Evolutionary conservation across 2,888 invertebrate genomes (phyloP).

Genomic region (Eurytoma californica): DNA sequence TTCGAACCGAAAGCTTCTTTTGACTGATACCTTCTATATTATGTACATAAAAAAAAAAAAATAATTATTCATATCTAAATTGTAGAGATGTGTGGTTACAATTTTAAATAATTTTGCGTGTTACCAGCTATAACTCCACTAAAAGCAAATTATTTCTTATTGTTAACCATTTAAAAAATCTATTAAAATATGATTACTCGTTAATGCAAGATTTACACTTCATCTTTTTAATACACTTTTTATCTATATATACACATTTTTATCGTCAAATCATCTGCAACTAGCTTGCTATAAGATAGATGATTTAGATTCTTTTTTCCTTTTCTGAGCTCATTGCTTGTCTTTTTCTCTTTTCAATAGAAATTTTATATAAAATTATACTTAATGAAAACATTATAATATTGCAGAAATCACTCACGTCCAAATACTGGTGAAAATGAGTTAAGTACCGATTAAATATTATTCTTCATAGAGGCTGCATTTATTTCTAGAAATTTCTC

Average conservation of each 20-base stretch:
- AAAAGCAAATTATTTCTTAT: too few relatives aligned
- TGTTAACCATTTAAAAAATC: too few relatives aligned
- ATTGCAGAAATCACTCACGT: slow-evolving; percentile 56
- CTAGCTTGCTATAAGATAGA: slow-evolving; percentile 16
- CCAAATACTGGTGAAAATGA: slow-evolving; percentile 54
- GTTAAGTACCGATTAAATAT: slow-evolving; percentile 54
- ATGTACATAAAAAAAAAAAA: too few relatives aligned
- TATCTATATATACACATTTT: slow-evolving; percentile 1
- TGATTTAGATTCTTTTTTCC: background rate
- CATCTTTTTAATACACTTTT: background rate
- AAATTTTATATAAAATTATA: slow-evolving; percentile 7
- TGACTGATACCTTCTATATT: too few relatives aligned
- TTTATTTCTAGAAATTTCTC: slow-evolving; percentile 30
- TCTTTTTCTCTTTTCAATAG: slow-evolving; percentile 5
- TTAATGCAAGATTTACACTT: too few relatives aligned
- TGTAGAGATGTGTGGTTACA: too few relatives aligned
- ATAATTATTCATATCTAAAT: too few relatives aligned
- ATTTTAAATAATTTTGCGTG: too few relatives aligned
- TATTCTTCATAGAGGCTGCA: slow-evolving; percentile 41
- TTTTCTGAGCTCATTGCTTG: slow-evolving; percentile 12
- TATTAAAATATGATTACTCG: too few relatives aligned
- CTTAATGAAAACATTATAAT: slow-evolving; percentile 41
- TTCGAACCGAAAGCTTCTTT: too few relatives aligned
- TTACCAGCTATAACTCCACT: too few relatives aligned
- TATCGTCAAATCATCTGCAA: background rate